Evolutionary conservation across 2,113 vertebrate species (phyloP), one percentile per base, ranked within the genome.

Genomic region (Chaetorhynchus papuensis): DNA sequence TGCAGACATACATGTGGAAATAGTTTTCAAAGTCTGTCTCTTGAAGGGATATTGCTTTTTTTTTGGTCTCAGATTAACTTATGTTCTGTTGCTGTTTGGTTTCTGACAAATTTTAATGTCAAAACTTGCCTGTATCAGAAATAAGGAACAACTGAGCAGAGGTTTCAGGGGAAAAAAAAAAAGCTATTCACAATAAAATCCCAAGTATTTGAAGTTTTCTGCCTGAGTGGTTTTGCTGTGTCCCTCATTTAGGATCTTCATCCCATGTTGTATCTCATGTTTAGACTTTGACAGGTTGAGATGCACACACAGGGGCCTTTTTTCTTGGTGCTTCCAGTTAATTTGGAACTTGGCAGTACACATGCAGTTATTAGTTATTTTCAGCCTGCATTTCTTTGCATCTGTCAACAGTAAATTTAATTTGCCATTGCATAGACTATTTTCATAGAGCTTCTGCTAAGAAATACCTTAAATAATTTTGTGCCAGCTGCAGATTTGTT

Each of bases 391-490:
- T 90, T 96, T 86, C 61, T 93, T 89, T 79, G 65, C 53, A 85
- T 85, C 74, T 95, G 64, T 93, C 89, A 93, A 72, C 57, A 79
- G 45, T 79, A 94, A 89, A 91, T 94, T 94, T 93, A 78, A 92
- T 96, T 94, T 96, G 18, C 65, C 13, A 70, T 88, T 95, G 50
- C 81, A 37, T 30, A 59, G 42, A 61, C 42, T 6, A 9, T 75
- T 89, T 96, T 90, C 56, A 37, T 80, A 77, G 79, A 79, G 33
- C 33, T 91, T n/a, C 63, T 74, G 74, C 63, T 83, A 88, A 86
- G 44, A 94, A 94, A 88, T 71, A 96, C 70, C 66, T 91, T 92
- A 86, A 88, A 63, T 94, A 90, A 90, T 85, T 86, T 72, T 90
- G 33, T 94, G 15, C 79, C 59, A 88, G 87, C 68, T 96, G 79